Base-by-base conservation (phyloP, 2,113 vertebrate species). In the Clarias gariepinus region DNA sequence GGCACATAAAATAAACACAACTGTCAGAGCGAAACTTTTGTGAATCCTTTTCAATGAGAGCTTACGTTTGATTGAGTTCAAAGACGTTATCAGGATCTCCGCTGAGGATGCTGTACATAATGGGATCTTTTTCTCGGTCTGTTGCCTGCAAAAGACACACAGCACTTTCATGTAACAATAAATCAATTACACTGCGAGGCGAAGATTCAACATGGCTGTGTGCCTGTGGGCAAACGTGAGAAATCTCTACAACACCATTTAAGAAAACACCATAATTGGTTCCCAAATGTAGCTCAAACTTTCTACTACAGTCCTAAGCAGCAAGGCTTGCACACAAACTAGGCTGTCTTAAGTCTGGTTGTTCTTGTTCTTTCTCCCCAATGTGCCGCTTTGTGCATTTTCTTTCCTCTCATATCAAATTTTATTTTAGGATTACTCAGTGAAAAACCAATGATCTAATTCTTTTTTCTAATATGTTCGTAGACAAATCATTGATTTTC, bases 71-170 rank as follows among this genome's bases (percentile, higher is more conserved):
- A 81, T 96, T 95, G 80, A 99, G 95, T 92, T 95, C 95, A 93
- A 99, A 99, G 84, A 96, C 93, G 88, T 94, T 93, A n/a, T 96
- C 93, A 80, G 95, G 94, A 93, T 99, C 97, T 93, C 98, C 98
- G 0, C 96, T 96, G 87, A 95, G 92, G 92, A 99, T 98, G 87
- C 91, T 91, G 88, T 99, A 99, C 86, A 91, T 96, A 93, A 99
- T 96, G 66, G 95, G 93, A 91, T 99, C 98, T 73, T 92, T 94
- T 89, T 99, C 98, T 86, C 98, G 96, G 94, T 99, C 98, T 10
- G 95, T 96, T 91, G 97, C 98, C 98, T 99, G 91, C 85, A 88
- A 88, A 79, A 92, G 83, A 89, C 53, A 91, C 84, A 92, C 28
- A 89, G 15, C 28, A 52, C 53, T 79, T 88, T 87, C 47, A 68